Evolutionary conservation across 2,113 vertebrate genomes (phyloP).

Genomic region (Brachypodius melanocephalos): DNA sequence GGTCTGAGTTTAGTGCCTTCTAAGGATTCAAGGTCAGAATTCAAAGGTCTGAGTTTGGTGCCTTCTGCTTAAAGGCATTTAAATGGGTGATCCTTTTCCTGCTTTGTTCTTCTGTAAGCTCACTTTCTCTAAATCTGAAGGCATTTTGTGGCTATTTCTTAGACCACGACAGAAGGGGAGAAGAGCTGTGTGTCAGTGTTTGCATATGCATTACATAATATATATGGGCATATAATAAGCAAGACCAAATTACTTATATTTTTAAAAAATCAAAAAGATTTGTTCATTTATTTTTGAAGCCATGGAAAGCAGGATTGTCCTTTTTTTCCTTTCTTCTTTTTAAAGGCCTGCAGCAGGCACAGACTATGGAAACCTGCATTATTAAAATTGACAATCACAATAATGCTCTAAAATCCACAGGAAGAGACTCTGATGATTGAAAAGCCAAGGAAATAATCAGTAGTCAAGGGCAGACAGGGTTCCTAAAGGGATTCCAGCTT

Average conservation of each 20-base stretch:
- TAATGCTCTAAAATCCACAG: slow-evolving; percentile 40
- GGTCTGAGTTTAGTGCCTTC: neutral
- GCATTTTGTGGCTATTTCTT: neutral
- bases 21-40: too few relatives aligned
- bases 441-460: slow-evolving; percentile 47
- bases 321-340: neutral
- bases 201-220: neutral
- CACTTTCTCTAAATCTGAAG: neutral
- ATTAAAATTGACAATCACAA: slow-evolving; percentile 43
- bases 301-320: neutral
- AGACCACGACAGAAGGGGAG: neutral
- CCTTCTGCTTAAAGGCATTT: neutral
- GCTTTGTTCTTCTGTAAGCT: neutral
- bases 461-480: slow-evolving; percentile 29
- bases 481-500: slow-evolving; percentile 56
- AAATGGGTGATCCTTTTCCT: neutral
- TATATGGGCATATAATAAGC: neutral
- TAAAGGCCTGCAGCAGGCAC: neutral
- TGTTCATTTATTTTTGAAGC: neutral
- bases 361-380: neutral
- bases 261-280: neutral
- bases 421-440: slow-evolving; percentile 35
- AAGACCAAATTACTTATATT: neutral
- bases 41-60: neutral
- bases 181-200: neutral